phyloP scores from a whole-genome alignment of 2,888 invertebrate species.

The Drosophila affinis region DNA sequence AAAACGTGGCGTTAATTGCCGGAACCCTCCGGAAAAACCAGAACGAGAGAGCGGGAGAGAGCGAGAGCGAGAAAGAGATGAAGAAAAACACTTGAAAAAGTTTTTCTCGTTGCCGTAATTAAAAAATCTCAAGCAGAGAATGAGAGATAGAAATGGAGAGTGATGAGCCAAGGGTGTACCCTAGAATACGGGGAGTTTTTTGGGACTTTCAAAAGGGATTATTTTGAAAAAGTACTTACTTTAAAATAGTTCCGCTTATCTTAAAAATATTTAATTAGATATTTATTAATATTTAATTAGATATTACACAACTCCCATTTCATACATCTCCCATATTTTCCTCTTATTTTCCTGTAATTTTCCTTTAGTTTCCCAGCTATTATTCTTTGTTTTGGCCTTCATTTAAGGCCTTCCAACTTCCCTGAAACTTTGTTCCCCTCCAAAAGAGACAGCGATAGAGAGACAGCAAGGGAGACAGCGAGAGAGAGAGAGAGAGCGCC shows the following conservation, averaged over 20 bases:
- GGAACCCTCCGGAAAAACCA: conserved; percentile 36
- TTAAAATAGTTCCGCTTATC: background rate
- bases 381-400: conserved; percentile 4
- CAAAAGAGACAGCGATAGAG: background rate
- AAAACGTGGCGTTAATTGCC: conserved; percentile 65
- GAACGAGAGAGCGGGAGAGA: conserved; percentile 20
- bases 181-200: background rate
- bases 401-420: conserved; percentile 6
- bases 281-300: background rate
- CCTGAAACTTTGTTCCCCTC: background rate
- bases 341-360: background rate
- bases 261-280: background rate
- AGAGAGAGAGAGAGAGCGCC: background rate
- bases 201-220: background rate
- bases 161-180: conserved; percentile 9
- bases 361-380: background rate
- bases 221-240: no score
- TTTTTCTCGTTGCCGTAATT: conserved; percentile 54
- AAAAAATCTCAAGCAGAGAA: conserved; percentile 27
- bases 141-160: background rate
- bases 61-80: conserved; percentile 6
- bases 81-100: conserved; percentile 48
- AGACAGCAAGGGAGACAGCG: no score
- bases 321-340: background rate
- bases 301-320: no score